Conservation (phyloP, 30 jellyfish, hydroid and myxozoan genomes). For the Phacellophora camtschatica region DNA sequence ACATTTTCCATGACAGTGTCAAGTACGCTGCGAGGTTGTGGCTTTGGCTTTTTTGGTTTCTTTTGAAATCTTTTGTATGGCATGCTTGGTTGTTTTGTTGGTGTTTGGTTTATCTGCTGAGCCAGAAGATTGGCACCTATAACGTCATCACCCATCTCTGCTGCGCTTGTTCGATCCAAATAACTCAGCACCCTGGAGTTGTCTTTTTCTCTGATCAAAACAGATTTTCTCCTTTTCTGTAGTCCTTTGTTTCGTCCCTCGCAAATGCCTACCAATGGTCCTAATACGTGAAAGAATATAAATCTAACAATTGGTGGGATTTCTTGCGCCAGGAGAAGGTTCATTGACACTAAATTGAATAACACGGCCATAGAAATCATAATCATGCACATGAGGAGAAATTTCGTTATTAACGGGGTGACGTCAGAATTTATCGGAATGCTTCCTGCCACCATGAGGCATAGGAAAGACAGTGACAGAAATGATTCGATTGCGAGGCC, state of each 20-base stretch:
- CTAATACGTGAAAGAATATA: constrained; percentile 74
- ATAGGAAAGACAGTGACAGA: constrained; percentile 83
- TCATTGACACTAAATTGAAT: constrained; percentile 78
- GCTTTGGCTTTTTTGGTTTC: not conserved
- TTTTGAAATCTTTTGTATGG: constrained; percentile 37
- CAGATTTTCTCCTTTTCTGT: constrained; percentile 68
- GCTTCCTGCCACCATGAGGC: constrained; percentile 97
- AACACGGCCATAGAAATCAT: constrained; percentile 85
- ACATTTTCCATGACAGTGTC: constrained; percentile 41
- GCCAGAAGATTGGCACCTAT: not conserved
- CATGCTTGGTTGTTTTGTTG: constrained; percentile 25
- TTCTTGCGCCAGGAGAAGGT: constrained; percentile 41
- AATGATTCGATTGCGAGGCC: constrained; percentile 94
- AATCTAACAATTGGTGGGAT: constrained; percentile 83
- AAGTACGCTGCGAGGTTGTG: constrained; percentile 15
- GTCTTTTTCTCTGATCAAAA: constrained; percentile 50
- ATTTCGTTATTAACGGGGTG: constrained; percentile 91
- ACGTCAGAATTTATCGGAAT: constrained; percentile 93
- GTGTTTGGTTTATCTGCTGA: constrained; percentile 24
- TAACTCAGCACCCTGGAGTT: constrained; percentile 1
- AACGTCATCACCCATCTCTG: constrained; percentile 19
- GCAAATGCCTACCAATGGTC: constrained; percentile 92
- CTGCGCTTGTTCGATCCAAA: constrained; percentile 30
- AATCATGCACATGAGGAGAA: constrained; percentile 81
- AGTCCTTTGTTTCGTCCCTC: constrained; percentile 75